A percentile compares a stretch with the other conserved stretches of the same genome.
These are phyloP conservation scores for Hyalella azteca DNA, from an alignment of 2,888 invertebrate species.

Conservation along the genomic window DNA sequence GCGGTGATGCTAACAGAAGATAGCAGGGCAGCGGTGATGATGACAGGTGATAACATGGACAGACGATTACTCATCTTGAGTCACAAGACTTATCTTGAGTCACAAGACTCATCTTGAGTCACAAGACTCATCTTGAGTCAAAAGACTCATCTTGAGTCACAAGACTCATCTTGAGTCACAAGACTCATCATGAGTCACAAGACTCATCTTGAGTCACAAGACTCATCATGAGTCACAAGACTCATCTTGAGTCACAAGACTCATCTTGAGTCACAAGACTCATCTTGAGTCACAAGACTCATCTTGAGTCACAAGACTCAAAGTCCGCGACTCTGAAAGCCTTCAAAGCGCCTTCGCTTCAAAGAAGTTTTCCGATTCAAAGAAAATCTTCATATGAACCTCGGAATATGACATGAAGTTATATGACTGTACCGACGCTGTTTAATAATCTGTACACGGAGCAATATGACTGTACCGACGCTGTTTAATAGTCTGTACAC, in stretches of 20 bases:
- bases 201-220: background rate
- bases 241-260: background rate
- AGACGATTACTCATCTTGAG: no score
- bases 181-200: background rate
- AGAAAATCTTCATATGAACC: conserved; percentile 19
- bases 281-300: background rate
- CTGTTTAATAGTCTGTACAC: no score
- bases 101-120: background rate
- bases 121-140: background rate
- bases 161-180: background rate
- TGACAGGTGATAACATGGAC: no score
- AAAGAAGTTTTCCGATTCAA: conserved; percentile 3
- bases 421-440: no score
- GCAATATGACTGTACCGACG: no score
- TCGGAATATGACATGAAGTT: background rate
- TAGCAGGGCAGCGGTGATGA: no score
- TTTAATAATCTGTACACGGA: no score
- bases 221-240: background rate
- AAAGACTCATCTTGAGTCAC: background rate
- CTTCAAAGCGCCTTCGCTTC: background rate
- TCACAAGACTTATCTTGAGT: no score
- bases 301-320: background rate
- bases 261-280: background rate
- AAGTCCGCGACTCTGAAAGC: background rate
- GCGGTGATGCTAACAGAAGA: no score